Percentiles rank a stretch among this genome's conserved stretches.
phyloP scores from a whole-genome alignment of 2,888 invertebrate species.

The Drosophila melanosoma region DNA sequence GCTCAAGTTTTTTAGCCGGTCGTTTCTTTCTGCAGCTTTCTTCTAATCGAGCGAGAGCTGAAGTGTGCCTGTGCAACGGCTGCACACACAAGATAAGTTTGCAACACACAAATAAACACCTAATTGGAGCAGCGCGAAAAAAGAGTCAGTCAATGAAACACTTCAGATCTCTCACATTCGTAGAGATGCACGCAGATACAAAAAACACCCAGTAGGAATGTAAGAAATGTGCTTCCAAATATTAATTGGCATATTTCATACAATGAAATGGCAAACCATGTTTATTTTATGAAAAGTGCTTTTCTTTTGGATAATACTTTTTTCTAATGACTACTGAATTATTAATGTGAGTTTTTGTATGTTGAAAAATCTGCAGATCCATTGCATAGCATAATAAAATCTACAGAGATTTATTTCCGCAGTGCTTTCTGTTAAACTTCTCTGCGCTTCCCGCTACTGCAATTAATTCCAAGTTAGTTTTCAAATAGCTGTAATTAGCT shows the following conservation, averaged over 20 bases:
- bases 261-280: not conserved
- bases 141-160: conserved; percentile 39
- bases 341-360: not conserved
- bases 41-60: conserved; percentile 10
- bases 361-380: conserved; percentile 16
- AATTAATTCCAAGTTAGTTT: conserved; percentile 20
- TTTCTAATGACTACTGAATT: not conserved
- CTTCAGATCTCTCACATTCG: conserved; percentile 20
- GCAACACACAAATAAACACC: conserved; percentile 35
- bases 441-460: not conserved
- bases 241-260: not conserved
- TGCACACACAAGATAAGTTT: conserved; percentile 29
- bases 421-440: not conserved
- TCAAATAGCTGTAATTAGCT: conserved; percentile 8
- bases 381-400: conserved; percentile 16
- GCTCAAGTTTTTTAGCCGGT: conserved; percentile 19
- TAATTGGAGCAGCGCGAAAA: conserved; percentile 50
- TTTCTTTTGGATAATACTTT: not conserved
- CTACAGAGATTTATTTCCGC: conserved; percentile 24
- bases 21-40: conserved; percentile 35
- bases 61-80: conserved; percentile 10
- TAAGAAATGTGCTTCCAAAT: not conserved
- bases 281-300: no score
- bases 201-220: not conserved
- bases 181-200: not conserved